Base-by-base conservation (phyloP, 2,113 vertebrate species). In the Oncorhynchus kisutch region DNA sequence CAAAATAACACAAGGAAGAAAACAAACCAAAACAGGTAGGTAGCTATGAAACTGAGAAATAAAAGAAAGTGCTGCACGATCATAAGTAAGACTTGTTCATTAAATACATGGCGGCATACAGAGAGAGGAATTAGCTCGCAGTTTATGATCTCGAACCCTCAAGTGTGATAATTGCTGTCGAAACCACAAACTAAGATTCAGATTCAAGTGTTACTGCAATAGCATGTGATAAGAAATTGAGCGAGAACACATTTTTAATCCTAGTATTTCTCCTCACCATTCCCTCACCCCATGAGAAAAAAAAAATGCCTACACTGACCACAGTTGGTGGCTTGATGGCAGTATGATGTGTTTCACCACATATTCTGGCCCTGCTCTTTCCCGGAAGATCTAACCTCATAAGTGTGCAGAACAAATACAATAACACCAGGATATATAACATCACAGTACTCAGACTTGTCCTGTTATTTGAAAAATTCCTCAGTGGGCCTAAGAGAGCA, bases 1-100 rank as follows among this genome's bases (percentile, higher is more conserved):
- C 94, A 95, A 95, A 94, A 88, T 67, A 54, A 48, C 88, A 86
- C 65, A 7, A 49, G 31, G 68, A 11, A 22, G 65, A 78, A 78
- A 74, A 34, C 67, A 4, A 31, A 8, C 2, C n/a, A 45, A 66
- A 73, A 11, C 2, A n/a, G 49, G 51, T 27, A 31, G 39, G 20
- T 20, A 11, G 39, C 24, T 57, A 24, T 9, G 22, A 24, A 14
- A 13, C 22, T 9, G 62, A 29, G 14, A 68, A 18, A 45, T 11
- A 45, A 68, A 68, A 45, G 67, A 68, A 27, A 45, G 67, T 27
- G 6, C 25, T 68, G 67, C 67, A n/a, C 20, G 29, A 34, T n/a
- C 18, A 31, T 6, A 68, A 68, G 67, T 45, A 16, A 68, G 67
- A 20, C 20, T 13, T 67, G 66, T 67, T 67, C 39, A 68, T 31